Base-by-base conservation (phyloP, 2,888 invertebrate genomes). In the Drosophila nigricruria region DNA sequence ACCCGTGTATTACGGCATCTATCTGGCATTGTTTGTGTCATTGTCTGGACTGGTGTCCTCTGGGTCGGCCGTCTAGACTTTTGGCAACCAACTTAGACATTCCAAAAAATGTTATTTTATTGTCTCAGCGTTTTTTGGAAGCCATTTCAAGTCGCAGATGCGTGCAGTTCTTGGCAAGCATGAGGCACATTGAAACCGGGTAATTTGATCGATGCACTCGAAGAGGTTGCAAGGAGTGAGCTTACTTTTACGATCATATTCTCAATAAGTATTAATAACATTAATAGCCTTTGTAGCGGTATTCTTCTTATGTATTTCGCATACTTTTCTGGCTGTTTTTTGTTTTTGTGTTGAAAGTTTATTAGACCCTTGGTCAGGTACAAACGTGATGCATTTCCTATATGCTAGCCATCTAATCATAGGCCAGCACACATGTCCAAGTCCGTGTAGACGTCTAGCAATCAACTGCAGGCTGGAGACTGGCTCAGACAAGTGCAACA, bases 81-180 rank as follows among this genome's bases (percentile, higher is more conserved):
- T 80, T 87, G 89, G 87, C 84, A 84, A 81, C 70, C 76, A 87
- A 71, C 70, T 87, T 89, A 72, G 67, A 74, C 65, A 87, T 76
- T 81, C 66, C 20, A 70, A 75, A 73, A 74, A 73, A 65, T 56
- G 71, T 66, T 76, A 74, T 78, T 83, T 79, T 73, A 83, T 89
- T 87, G 87, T 81, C 71, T 79, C 63, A n/a, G 66, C 61, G 56
- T 71, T 53, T 50, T 73, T 74, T 73, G 69, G 65, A 52, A 65
- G 54, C 58, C 67, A 69, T 77, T 73, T 61, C 53, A 60, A 71
- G 61, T 63, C 67, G 43, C 62, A 30, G 57, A 66, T 38, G 73
- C 78, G 67, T 70, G 73, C 65, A 68, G 70, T 47, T 43, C 0
- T 79, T 73, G 80, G 43, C 49, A 64, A 74, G 20, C 77, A 50